These are phyloP conservation scores for Malurus leucopterus DNA, from an alignment of 2,797 vertebrate genomes.

Conservation along the genomic window DNA sequence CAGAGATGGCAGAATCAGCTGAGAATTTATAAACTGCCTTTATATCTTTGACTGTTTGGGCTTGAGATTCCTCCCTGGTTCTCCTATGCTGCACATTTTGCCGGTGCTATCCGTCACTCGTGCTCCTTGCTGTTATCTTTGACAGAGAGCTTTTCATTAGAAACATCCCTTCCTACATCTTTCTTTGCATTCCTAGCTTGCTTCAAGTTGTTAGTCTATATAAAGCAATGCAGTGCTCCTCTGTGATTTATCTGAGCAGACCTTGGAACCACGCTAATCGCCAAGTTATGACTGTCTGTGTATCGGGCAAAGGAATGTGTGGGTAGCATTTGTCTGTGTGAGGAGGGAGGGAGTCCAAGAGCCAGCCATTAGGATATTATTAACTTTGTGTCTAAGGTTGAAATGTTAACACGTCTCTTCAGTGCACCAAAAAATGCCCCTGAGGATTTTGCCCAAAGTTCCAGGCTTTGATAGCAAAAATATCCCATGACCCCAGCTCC, in stretches of 20 bases:
- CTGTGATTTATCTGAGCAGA: conserved; percentile 36
- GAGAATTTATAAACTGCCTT: conserved; percentile 26
- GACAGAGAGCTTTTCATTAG: neutral
- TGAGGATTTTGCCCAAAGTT: neutral
- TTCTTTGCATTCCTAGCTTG: neutral
- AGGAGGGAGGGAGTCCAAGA: conserved; percentile 13
- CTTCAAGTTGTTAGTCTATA: conserved; percentile 9
- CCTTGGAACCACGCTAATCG: neutral
- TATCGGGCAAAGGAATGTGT: conserved; percentile 3
- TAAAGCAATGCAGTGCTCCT: neutral
- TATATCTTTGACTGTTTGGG: neutral
- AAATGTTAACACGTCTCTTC: neutral
- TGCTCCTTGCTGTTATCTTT: neutral
- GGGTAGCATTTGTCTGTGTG: neutral
- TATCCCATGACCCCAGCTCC: neutral
- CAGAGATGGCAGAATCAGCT: neutral
- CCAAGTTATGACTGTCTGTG: conserved; percentile 23
- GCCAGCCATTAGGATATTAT: neutral
- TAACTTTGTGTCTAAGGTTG: neutral
- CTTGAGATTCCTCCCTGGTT: conserved; percentile 2
- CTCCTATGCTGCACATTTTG: neutral
- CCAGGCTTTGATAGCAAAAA: neutral
- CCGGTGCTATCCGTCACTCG: neutral
- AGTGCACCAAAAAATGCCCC: neutral
- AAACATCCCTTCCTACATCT: neutral